A percentile compares a stretch with the other conserved stretches of the same genome.
These are phyloP conservation scores for Hybognathus amarus DNA, from an alignment of 2,797 vertebrate species.

Conservation along the genomic window DNA sequence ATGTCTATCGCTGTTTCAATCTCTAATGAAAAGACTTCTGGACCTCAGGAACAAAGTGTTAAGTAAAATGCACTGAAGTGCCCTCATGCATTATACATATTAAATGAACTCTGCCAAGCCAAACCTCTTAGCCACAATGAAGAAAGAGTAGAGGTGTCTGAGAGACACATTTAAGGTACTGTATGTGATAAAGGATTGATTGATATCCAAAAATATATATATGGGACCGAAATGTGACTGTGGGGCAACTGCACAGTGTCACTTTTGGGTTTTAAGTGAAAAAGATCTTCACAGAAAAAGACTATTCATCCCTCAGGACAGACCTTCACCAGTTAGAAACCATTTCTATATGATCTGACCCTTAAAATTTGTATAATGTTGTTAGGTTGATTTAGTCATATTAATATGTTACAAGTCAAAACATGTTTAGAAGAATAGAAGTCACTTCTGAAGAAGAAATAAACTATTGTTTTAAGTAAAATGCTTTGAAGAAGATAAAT, in stretches of 20 bases:
- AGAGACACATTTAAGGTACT: constrained; percentile 45
- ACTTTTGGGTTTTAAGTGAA: not conserved
- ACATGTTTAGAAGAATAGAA: not conserved
- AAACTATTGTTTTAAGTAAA: not conserved
- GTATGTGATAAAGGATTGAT: constrained; percentile 36
- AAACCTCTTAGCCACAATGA: constrained; percentile 56
- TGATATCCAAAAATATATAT: constrained; percentile 16
- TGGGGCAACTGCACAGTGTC: not conserved
- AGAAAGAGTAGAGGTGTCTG: constrained; percentile 35
- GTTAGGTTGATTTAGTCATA: not conserved
- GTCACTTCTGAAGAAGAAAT: not conserved
- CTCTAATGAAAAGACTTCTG: constrained; percentile 52
- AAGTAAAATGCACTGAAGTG: constrained; percentile 56
- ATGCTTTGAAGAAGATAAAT: not conserved
- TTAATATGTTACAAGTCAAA: not conserved
- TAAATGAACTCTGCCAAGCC: constrained; percentile 60
- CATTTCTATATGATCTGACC: not conserved
- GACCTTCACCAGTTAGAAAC: not conserved
- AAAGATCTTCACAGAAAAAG: not conserved
- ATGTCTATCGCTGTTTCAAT: constrained; percentile 53
- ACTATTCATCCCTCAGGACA: not conserved
- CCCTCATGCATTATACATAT: constrained; percentile 62
- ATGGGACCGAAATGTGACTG: not conserved
- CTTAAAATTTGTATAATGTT: not conserved
- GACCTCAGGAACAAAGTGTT: constrained; percentile 50